Percentiles rank a stretch among this genome's conserved stretches.
These are phyloP conservation scores for Ricordea florida DNA, from an alignment of 92 coral and sea anemone genomes.

Conservation along the genomic window DNA sequence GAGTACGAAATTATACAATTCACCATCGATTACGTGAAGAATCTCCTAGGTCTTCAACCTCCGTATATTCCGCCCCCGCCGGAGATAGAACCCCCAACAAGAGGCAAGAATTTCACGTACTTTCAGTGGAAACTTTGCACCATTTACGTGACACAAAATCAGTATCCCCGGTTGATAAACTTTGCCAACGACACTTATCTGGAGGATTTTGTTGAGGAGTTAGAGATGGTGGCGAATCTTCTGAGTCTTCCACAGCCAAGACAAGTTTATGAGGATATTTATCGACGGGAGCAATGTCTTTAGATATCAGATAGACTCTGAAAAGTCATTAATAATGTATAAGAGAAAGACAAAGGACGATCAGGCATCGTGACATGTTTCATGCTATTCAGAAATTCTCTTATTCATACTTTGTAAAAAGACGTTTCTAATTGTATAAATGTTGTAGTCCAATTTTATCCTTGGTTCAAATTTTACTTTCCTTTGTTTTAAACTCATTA, in stretches of 20 bases:
- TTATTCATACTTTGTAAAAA: no score
- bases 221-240: conserved; percentile 20
- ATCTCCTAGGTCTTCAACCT: conserved; percentile 49
- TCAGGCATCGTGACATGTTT: no score
- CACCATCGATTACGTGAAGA: conserved; percentile 25
- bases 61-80: conserved; percentile 78
- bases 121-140: conserved; percentile 62
- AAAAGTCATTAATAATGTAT: not conserved
- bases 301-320: not conserved
- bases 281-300: not conserved
- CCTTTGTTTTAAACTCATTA: no score
- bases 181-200: conserved; percentile 45
- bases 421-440: no score
- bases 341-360: no score
- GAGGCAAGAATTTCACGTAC: conserved; percentile 29
- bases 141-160: conserved; percentile 44
- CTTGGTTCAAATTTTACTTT: no score
- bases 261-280: not conserved
- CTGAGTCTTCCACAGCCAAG: conserved; percentile 10
- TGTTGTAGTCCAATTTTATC: no score
- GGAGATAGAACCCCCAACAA: conserved; percentile 5
- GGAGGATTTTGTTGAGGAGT: conserved; percentile 57
- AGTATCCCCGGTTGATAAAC: conserved; percentile 28
- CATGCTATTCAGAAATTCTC: no score
- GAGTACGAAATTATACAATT: conserved; percentile 62